Evolutionary conservation across 1,140 invertebrate species (phyloP), one percentile per base, ranked within the genome.

Genomic region (Thalassaphorura encarpata): DNA sequence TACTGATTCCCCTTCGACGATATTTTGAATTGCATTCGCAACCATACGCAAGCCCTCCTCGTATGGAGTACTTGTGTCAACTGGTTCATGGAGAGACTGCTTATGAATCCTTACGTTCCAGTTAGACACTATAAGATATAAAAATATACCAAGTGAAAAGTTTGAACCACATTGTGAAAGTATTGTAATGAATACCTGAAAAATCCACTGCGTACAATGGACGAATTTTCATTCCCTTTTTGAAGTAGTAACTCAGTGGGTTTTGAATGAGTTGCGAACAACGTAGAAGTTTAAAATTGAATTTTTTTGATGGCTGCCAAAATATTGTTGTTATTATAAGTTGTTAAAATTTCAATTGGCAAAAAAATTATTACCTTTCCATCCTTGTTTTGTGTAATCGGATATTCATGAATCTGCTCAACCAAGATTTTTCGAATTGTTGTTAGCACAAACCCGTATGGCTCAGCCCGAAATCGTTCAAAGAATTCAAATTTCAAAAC

Each of bases 401-500:
- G 50, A 18, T 48, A 33, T 8, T 48, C 51, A 4, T 40, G 24
- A 29, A 31, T n/a, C 15, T 47, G 26, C 21, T 58, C 49, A 24
- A 53, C 49, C 1, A 53, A 21, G 5, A 58, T 33, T 29, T 58
- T 29, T 16, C 45, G 40, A 1, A 58, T 19, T 13, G 56, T 58
- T 15, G 50, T 53, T 8, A 58, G 24, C 1, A 29, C 50, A 58
- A 58, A 58, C 4, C 31, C 33, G 2, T 36, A 29, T 1, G 42
- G 28, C 45, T 53, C 42, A 15, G 41, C 41, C 26, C 28, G 26
- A 19, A 27, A 28, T 5, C 40, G 6, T 24, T 58, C 42, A 49
- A 52, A 49, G 21, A 58, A 21, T 36, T 58, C 56, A 36, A 58
- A 19, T 42, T 58, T 58, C 6, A 58, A 26, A 11, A 58, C 56